Evolutionary conservation across 2,888 invertebrate genomes (phyloP).

Genomic region (Smittia sp.): DNA sequence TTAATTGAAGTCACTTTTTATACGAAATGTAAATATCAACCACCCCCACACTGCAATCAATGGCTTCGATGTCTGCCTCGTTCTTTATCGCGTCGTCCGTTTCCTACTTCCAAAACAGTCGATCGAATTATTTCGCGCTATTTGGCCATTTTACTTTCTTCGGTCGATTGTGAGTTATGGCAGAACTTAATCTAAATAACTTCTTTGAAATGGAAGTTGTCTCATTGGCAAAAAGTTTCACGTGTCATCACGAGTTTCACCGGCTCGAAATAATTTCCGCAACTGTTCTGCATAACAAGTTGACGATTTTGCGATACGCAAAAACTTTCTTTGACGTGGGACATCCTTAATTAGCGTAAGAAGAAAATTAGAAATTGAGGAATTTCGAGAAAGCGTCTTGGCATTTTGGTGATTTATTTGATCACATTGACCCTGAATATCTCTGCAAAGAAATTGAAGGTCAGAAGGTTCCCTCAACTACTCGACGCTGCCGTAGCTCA

Average conservation of each 20-base stretch:
- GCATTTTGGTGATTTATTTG: too few species aligned
- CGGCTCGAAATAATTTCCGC: background rate
- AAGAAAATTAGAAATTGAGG: too few species aligned
- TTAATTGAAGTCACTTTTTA: constrained; percentile 54
- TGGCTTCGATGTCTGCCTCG: background rate
- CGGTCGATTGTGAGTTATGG: background rate
- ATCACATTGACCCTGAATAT: too few species aligned
- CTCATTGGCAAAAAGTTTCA: background rate
- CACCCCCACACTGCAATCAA: constrained; percentile 8
- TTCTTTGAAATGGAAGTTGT: constrained; percentile 29
- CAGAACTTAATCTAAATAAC: constrained; percentile 30
- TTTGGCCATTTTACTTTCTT: background rate
- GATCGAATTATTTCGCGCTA: background rate
- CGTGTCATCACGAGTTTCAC: background rate
- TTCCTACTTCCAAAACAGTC: constrained; percentile 7
- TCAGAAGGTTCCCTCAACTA: too few species aligned
- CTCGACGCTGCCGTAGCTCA: too few species aligned
- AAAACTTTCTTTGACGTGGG: background rate
- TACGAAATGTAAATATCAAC: constrained; percentile 45
- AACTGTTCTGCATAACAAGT: too few species aligned
- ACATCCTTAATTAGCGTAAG: too few species aligned
- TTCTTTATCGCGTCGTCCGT: background rate
- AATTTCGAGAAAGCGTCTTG: too few species aligned
- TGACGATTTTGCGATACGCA: background rate
- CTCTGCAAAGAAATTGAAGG: too few species aligned